Base-by-base conservation (phyloP, 2,888 invertebrate species). In the Lampropteryx suffumata region DNA sequence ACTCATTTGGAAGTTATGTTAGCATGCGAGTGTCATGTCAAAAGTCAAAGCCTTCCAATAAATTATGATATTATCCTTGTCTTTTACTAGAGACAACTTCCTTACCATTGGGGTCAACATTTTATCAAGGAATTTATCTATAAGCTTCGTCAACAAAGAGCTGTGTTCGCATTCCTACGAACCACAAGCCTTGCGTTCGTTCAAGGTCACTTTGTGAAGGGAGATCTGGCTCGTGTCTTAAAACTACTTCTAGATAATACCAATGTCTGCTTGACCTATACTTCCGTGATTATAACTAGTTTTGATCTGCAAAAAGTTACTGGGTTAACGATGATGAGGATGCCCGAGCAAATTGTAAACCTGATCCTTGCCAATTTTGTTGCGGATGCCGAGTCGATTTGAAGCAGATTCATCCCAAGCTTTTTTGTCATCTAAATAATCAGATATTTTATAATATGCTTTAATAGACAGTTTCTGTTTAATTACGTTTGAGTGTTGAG, bases 191-290 rank as follows among this genome's bases (percentile, higher is more conserved):
- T 83, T 82, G 82, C 68, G 75, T 69, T 65, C 65, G 69, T 67
- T 71, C 89, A 89, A 89, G 89, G 89, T 79, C 85, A 75, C 13
- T 58, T 72, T 76, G 89, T 86, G 87, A 87, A 88, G 88, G 89
- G 87, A 48, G 35, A 71, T 49, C 57, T 49, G 65, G 63, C 64
- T 67, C 62, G 61, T 59, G 36, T 14, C 43, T 37, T 44, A 62
- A 57, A 66, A 64, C 58, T 62, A 64, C 59, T 63, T 50, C 43
- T 33, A 50, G 46, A 14, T 39, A 36, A 17, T 56, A 47, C 53
- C 51, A 57, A 50, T 47, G 40, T 48, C 54, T 54, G 41, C 41
- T 44, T 57, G 50, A 58, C 57, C 57, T 48, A 49, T 51, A 59
- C 62, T 62, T 67, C 64, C 65, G 62, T 60, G 53, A 48, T 32